phyloP scores from a whole-genome alignment of 92 coral and sea anemone genomes.

The Siderastrea siderea region DNA sequence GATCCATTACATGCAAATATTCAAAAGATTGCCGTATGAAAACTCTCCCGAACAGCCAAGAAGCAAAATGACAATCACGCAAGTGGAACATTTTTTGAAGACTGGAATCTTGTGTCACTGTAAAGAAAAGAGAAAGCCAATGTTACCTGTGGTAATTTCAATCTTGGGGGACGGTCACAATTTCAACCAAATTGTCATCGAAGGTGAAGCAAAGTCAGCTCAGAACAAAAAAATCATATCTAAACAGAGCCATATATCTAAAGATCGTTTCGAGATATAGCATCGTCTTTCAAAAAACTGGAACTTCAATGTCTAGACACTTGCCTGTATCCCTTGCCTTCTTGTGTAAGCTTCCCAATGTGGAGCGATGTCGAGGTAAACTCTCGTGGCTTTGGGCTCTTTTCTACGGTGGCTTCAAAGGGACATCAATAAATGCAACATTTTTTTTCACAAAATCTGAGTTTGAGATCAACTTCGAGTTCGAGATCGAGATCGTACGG shows the following conservation, averaged over 20 bases:
- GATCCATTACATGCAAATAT: not conserved
- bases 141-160: no score
- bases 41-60: not conserved
- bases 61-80: constrained; percentile 1
- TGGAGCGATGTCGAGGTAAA: no score
- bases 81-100: constrained; percentile 10
- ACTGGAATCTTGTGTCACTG: constrained; percentile 1
- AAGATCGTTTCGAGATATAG: not conserved
- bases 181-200: no score
- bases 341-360: not conserved
- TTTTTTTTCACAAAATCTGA: no score
- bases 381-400: no score
- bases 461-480: no score
- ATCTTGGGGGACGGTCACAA: no score
- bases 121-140: not conserved
- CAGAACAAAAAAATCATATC: no score
- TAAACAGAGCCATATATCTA: not conserved
- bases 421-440: no score
- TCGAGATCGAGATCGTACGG: no score
- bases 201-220: no score
- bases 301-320: not conserved
- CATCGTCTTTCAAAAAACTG: not conserved
- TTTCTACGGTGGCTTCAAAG: no score
- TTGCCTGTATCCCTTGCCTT: not conserved
- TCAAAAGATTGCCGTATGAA: not conserved